Percentiles rank a stretch among this genome's conserved stretches.
Evolutionary conservation across 2,113 vertebrate genomes (phyloP).

Genomic region (Limnothrissa miodon): DNA sequence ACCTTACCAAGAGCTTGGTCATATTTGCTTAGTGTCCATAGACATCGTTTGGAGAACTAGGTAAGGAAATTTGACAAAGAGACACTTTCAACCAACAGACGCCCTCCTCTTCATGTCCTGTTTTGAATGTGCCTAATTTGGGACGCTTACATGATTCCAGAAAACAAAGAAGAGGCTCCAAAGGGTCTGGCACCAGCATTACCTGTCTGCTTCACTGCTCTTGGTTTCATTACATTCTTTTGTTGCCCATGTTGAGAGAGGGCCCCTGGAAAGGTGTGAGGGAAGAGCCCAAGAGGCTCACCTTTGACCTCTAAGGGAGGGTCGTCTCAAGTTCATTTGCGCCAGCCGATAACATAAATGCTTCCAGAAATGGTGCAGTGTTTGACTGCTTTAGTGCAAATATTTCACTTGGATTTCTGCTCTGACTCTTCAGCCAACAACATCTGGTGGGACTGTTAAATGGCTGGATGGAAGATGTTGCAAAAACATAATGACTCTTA

Average conservation of each 20-base stretch:
- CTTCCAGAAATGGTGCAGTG: too few species aligned
- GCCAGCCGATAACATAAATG: constrained; percentile 1
- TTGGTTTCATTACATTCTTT: constrained; percentile 8
- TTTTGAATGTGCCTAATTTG: constrained; percentile 53
- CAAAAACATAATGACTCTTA: background rate
- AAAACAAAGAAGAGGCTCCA: constrained; percentile 47
- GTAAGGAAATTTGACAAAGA: constrained; percentile 48
- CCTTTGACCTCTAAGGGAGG: constrained; percentile 29
- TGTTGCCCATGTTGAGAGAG: background rate
- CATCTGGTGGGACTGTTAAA: constrained; percentile 22
- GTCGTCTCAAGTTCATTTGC: constrained; percentile 53
- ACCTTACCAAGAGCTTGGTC: too few species aligned
- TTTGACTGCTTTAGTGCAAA: constrained; percentile 1
- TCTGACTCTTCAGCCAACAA: constrained; percentile 8
- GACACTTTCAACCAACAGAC: constrained; percentile 40
- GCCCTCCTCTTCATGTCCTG: constrained; percentile 53
- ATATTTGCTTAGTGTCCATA: background rate
- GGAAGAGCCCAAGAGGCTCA: constrained; percentile 14
- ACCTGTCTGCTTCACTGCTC: constrained; percentile 39
- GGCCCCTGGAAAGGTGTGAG: background rate
- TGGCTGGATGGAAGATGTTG: background rate
- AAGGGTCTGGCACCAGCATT: constrained; percentile 56
- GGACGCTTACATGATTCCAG: constrained; percentile 46
- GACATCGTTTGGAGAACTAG: constrained; percentile 11
- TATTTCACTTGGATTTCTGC: background rate